Base-by-base conservation (phyloP, 2,113 vertebrate genomes). In the Dryoscopus gambensis region DNA sequence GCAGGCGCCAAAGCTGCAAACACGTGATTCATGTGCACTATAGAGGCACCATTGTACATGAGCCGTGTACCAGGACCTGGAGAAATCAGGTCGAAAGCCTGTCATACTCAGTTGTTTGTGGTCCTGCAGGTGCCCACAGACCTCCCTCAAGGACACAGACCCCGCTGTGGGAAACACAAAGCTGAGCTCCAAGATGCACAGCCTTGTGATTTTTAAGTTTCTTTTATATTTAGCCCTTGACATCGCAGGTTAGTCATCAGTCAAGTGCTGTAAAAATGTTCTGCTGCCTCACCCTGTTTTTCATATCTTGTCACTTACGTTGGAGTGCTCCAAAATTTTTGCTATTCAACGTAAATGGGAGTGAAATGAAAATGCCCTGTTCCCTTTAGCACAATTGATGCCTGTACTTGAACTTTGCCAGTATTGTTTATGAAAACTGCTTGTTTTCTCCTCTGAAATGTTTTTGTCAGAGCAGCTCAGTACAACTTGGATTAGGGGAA, bases 401-500 rank as follows among this genome's bases (percentile, higher is more conserved):
- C 47, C 44, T 93, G n/a, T 47, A 49, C 69, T 93, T 92, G 80
- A 94, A 87, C 42, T 86, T 91, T 87, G 53, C 28, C 15, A 5
- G 12, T 79, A 27, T 91, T 91, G n/a, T 82, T 89, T 93, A 53
- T 69, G 59, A 87, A 95, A 94, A 76, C 28, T 73, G 70, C 35
- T 80, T 86, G 44, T 71, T 93, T 95, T 82, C 28, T 53, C 13
- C 49, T 73, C 65, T 93, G 81, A 82, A 91, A 64, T 89, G 27
- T 62, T 70, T 87, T 79, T 81, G 44, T 78, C 53, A 76, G 78
- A 76, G 65, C 65, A 68, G 65, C 40, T 79, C 40, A 73, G 46
- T 84, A 18, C 22, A 64, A 2, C 7, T 68, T 69, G 70, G 52
- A 23, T 89, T 91, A 85, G 57, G 60, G 60, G 55, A 82, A 89